phyloP scores from a whole-genome alignment of 2,113 vertebrate genomes.

The Aspiorhynchus laticeps region DNA sequence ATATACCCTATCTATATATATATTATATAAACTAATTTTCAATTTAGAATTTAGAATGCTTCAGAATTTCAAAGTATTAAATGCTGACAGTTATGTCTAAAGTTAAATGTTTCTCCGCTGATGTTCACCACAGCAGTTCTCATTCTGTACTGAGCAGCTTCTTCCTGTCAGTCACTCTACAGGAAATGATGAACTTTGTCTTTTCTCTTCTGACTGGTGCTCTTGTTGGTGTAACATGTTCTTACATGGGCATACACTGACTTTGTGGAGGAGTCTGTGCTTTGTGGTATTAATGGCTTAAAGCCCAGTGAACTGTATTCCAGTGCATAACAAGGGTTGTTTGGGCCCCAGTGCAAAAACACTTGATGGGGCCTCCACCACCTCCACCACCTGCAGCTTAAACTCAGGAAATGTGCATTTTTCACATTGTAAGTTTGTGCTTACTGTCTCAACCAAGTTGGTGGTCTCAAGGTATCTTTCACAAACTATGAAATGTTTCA shows the following conservation, averaged over 20 bases:
- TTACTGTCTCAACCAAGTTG: neutral
- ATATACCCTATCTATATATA: too few relatives aligned
- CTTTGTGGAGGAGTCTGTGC: neutral
- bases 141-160: neutral
- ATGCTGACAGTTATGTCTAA: neutral
- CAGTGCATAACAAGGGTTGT: too few relatives aligned
- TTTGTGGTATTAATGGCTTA: neutral
- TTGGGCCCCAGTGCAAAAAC: neutral
- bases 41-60: neutral
- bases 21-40: neutral
- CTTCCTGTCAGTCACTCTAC: slow-evolving; percentile 5
- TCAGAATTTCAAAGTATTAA: neutral
- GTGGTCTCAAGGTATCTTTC: neutral
- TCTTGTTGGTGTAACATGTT: neutral
- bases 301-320: neutral
- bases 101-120: neutral
- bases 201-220: neutral
- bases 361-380: neutral
- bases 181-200: neutral
- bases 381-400: neutral
- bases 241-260: neutral
- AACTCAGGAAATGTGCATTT: neutral
- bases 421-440: neutral
- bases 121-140: neutral
- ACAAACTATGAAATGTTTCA: neutral